Base-by-base conservation (phyloP, 2,113 vertebrate species). In the Varanus komodoensis region DNA sequence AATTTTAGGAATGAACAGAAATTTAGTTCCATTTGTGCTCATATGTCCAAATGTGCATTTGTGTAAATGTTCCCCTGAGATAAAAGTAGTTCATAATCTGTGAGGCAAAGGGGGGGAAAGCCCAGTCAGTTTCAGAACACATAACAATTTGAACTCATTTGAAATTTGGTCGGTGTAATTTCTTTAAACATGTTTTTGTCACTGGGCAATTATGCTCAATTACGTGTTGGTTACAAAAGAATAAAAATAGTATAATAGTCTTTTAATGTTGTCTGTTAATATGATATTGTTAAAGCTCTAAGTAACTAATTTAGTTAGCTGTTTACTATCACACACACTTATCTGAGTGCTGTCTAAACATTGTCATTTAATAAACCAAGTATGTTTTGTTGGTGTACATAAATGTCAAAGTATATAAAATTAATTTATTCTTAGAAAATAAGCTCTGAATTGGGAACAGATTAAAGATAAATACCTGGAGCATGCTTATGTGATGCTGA, bases 341-440 rank as follows among this genome's bases (percentile, higher is more conserved):
- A 92, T 92, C 87, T 91, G 87, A 95, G 74, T 92, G 64, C 92
- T 94, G 91, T 94, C 81, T 95, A 75, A 94, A 95, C 82, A 48
- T 38, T 96, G 87, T 94, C 71, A 91, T 93, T 94, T 94, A 95
- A 95, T 95, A 95, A 96, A 94, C 91, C 91, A 93, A 93, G 96
- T 86, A 89, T 91, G 87, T 92, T 96, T 92, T 89, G 84, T 93
- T 94, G 90, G 94, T 94, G 88, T 94, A 82, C 80, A 83, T 93
- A 95, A 95, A 95, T 93, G 94, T 96, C 95, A 96, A 94, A 91
- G 87, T 79, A 93, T 94, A 94, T 92, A 93, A 96, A 95, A 91
- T 96, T 93, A 93, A 89, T 89, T 92, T 92, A 87, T 93, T 96
- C 94, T 71, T 94, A 94, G 96, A 96, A 86, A 93, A 92, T 93